Evolutionary conservation across 2,888 invertebrate species (phyloP).

Genomic region (Limenitis arthemis): DNA sequence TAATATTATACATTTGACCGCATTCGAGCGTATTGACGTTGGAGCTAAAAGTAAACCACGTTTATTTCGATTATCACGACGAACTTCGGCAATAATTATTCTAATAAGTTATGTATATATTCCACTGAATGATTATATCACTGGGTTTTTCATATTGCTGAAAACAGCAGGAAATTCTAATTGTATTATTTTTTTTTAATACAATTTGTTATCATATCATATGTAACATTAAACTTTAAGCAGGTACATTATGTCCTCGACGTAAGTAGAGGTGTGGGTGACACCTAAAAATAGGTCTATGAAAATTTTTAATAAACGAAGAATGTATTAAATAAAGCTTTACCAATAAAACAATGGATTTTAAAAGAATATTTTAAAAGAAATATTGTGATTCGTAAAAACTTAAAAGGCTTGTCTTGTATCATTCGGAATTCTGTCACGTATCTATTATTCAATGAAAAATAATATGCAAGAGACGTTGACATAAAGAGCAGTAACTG

Average conservation of each 20-base stretch:
- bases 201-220: too few relatives aligned
- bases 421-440: not conserved
- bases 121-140: conserved; percentile 11
- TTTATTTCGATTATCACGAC: conserved; percentile 53
- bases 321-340: too few relatives aligned
- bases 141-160: conserved; percentile 6
- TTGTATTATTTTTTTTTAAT: too few relatives aligned
- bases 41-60: conserved; percentile 35
- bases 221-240: too few relatives aligned
- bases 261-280: too few relatives aligned
- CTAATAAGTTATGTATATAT: conserved; percentile 41
- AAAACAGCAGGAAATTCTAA: too few relatives aligned
- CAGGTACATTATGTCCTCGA: too few relatives aligned
- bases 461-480: conserved; percentile 11
- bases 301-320: too few relatives aligned
- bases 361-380: not conserved
- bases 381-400: not conserved
- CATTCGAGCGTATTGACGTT: conserved; percentile 37
- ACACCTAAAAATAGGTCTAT: too few relatives aligned
- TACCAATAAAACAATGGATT: too few relatives aligned
- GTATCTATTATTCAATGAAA: conserved; percentile 4
- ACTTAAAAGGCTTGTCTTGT: not conserved
- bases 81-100: conserved; percentile 45
- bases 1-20: conserved; percentile 34
- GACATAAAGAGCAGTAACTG: conserved; percentile 15